Evolutionary conservation across 1,140 invertebrate species (phyloP).

Genomic region (Neomicropteryx cornuta): DNA sequence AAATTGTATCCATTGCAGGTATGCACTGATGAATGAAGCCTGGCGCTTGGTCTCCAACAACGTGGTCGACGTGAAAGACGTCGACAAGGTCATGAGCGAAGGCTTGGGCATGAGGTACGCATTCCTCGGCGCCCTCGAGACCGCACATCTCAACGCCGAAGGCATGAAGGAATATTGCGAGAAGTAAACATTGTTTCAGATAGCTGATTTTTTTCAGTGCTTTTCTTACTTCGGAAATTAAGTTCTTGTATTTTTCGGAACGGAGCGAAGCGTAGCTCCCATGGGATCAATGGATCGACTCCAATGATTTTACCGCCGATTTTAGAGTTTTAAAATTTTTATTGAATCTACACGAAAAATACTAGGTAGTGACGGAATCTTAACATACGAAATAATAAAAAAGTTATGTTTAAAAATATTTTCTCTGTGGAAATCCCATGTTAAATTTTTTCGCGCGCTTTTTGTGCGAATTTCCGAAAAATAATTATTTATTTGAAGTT

Average conservation of each 20-base stretch:
- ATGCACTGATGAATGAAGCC: slow-evolving; percentile 87
- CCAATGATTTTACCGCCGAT: too few relatives aligned
- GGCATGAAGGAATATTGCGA: slow-evolving; percentile 52
- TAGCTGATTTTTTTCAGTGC: too few relatives aligned
- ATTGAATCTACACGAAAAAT: too few relatives aligned
- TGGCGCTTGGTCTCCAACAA: slow-evolving; percentile 81
- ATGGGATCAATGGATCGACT: too few relatives aligned
- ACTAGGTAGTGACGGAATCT: too few relatives aligned
- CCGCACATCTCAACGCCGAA: slow-evolving; percentile 89
- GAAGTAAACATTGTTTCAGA: slow-evolving; percentile 20
- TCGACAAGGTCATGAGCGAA: slow-evolving; percentile 89
- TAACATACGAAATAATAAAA: too few relatives aligned
- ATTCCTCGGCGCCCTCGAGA: slow-evolving; percentile 88
- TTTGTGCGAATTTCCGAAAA: too few relatives aligned
- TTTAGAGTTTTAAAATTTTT: too few relatives aligned
- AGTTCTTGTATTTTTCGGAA: too few relatives aligned
- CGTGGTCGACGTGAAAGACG: slow-evolving; percentile 74
- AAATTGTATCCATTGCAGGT: slow-evolving; percentile 41
- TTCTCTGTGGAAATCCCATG: not conserved
- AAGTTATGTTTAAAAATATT: not conserved
- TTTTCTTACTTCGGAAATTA: too few relatives aligned
- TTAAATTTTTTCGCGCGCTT: not conserved
- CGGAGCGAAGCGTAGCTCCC: too few relatives aligned
- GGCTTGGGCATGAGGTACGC: slow-evolving; percentile 92
- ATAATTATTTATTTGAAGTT: too few relatives aligned